Conservation (phyloP, 2,113 vertebrate species). For the Brienomyrus brachyistius region DNA sequence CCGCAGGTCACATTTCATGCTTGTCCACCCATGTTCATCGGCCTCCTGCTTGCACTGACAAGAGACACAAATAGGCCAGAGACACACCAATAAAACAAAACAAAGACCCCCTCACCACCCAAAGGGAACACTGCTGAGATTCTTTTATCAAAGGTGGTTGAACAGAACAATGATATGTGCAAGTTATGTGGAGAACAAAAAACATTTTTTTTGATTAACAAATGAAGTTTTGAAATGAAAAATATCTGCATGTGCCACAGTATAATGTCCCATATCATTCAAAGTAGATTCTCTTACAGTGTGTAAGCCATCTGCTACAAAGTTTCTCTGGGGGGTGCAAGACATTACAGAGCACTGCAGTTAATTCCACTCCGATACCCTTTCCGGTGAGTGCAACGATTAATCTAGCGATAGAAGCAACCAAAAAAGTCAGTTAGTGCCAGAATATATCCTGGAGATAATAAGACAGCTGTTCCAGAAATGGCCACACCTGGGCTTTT, state of each 20-base stretch:
- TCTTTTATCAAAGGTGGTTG: neutral
- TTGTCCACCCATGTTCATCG: neutral
- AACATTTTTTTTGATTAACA: neutral
- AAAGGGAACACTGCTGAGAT: neutral
- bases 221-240: neutral
- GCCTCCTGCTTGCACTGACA: neutral
- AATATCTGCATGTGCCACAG: neutral
- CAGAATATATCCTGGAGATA: constrained; percentile 7
- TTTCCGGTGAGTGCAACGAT: neutral
- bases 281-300: too few species aligned
- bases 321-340: neutral
- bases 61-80: neutral
- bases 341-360: neutral
- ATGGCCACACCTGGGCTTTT: neutral
- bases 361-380: neutral
- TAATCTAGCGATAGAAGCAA: neutral
- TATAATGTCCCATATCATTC: neutral
- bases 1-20: neutral
- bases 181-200: neutral
- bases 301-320: neutral
- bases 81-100: neutral
- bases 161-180: neutral
- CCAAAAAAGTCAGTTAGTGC: neutral
- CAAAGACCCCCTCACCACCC: neutral
- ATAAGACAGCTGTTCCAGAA: constrained; percentile 1